Evolutionary conservation across 1,140 invertebrate species (phyloP).

Genomic region (Carposina sasakii): DNA sequence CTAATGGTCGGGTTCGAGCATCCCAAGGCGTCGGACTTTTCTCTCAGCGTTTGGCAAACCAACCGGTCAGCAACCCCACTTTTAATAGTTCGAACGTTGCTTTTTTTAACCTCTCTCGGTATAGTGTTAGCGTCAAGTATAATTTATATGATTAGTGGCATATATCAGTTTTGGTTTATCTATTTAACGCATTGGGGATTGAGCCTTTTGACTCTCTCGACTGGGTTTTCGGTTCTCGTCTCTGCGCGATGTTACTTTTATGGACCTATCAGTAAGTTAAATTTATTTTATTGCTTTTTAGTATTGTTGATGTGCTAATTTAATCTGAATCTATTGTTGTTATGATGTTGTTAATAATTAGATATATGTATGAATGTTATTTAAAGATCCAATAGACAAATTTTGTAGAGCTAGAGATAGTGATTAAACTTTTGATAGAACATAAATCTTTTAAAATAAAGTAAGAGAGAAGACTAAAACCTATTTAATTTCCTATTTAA

Average conservation of each 20-base stretch:
- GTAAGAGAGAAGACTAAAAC: no score
- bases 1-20: constrained; percentile 46
- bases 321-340: no score
- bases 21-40: constrained; percentile 43
- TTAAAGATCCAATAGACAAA: no score
- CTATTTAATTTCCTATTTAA: no score
- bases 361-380: no score
- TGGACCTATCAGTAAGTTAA: constrained; percentile 54
- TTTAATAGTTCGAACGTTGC: constrained; percentile 41
- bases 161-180: constrained; percentile 50
- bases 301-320: background rate
- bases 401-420: no score
- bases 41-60: constrained; percentile 53
- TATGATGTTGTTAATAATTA: no score
- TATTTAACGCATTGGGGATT: constrained; percentile 63
- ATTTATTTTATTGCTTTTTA: background rate
- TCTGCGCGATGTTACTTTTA: constrained; percentile 47
- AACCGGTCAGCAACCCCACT: constrained; percentile 47
- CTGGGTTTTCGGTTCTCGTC: constrained; percentile 43
- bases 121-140: constrained; percentile 46
- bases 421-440: no score
- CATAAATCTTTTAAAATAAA: no score
- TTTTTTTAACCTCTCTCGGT: constrained; percentile 44
- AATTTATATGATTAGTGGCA: constrained; percentile 35
- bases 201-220: constrained; percentile 33